phyloP scores from a whole-genome alignment of 2,797 vertebrate genomes.

The Amniataba percoides region DNA sequence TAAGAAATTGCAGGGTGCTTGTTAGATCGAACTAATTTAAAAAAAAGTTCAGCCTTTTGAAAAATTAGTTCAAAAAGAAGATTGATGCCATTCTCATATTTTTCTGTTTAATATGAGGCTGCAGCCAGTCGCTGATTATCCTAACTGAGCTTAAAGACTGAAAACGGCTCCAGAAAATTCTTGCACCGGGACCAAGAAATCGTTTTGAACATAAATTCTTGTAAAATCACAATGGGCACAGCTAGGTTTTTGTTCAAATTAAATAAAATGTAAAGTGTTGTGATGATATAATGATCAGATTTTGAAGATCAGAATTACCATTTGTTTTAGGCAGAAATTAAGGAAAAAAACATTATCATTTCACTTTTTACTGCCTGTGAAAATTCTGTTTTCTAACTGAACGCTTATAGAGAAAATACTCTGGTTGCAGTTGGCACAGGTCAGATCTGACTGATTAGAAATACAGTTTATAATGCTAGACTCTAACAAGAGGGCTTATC shows the following conservation, averaged over 20 bases:
- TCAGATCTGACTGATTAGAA: constrained; percentile 8
- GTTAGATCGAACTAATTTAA: constrained; percentile 1
- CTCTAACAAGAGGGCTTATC: not conserved
- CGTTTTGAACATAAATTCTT: not conserved
- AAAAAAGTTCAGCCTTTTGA: not conserved
- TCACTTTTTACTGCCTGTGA: not conserved
- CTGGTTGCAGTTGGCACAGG: not conserved
- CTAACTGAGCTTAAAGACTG: no score
- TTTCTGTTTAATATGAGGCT: no score
- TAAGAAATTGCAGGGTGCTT: not conserved
- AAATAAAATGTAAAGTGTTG: not conserved
- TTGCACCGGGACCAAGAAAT: not conserved
- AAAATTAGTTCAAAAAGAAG: no score
- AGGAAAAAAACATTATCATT: not conserved
- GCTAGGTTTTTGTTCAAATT: not conserved
- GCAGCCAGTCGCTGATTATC: no score
- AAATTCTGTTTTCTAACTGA: not conserved
- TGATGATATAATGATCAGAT: not conserved
- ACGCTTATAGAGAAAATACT: not conserved
- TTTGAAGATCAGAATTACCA: not conserved
- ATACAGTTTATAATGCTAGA: not conserved
- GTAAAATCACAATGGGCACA: not conserved
- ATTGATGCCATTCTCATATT: no score
- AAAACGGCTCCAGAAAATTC: no score
- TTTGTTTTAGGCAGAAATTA: not conserved